Base-by-base conservation (phyloP, 2,113 vertebrate genomes). In the Dicrurus megarhynchus region DNA sequence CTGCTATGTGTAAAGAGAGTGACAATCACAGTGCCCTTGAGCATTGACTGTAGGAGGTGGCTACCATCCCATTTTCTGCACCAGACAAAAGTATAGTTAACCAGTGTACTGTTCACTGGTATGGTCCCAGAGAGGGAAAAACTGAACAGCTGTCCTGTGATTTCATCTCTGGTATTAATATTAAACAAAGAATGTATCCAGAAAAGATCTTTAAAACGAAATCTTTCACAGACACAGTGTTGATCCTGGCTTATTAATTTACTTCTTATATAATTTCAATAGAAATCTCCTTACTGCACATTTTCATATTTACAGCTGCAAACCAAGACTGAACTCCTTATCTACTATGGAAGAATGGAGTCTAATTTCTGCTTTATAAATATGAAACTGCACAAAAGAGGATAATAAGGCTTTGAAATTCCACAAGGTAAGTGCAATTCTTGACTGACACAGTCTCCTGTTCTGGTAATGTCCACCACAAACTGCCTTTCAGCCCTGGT, bases 11-110 rank as follows among this genome's bases (percentile, higher is more conserved):
- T 53, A 77, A 96, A 90, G 76, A 50, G 52, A 64, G 42, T 95
- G 92, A 75, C 82, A 94, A 92, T 88, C 92, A 90, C 63, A 95
- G 73, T 56, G 92, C 52, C 95, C 96, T 96, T 96, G 90, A 92
- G 60, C 68, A 63, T 8, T 92, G 85, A 71, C 75, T 86, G 68
- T 59, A 78, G 71, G 85, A 92, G 61, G 79, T 96, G 88, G 90
- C 76, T 75, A 78, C 44, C 32, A 84, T 81, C 64, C 56, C 32
- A 92, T 88, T 95, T 90, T 78, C 65, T 90, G 55, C 0, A 1
- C 35, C 50, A 95, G 75, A 52, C 46, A 88, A 84, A 83, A 73
- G 49, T 73, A 9, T 15, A 61, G 64, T 46, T 84, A 96, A 90
- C 24, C 41, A 88, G 9, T 10, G 16, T 50, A 41, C n/a, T 73